Base-by-base conservation (phyloP, 2,888 invertebrate genomes). In the Villa cingulata region DNA sequence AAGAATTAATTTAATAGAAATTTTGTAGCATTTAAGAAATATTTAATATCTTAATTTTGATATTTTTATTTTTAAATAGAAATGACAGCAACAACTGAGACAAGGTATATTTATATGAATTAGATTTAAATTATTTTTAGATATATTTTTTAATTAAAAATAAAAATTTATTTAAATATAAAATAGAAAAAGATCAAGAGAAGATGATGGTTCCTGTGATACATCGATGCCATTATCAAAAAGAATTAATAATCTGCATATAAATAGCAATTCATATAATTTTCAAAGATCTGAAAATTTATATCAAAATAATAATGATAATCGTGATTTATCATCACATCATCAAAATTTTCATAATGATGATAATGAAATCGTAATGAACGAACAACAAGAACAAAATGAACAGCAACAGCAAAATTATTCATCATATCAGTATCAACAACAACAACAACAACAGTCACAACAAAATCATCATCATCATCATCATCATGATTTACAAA, bases 211-310 rank as follows among this genome's bases (percentile, higher is more conserved):
- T 53, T 74, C 76, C 36, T 76, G 76, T 59, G 89, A 89, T 61
- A 89, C 64, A 37, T 64, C 88, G 59, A 83, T 86, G 75, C 90
- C 91, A 46, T 70, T 91, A 45, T 89, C 89, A 15, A 91, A 91
- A 67, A 76, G 90, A 61, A 90, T 91, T 58, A 90, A 90, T 65
- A 89, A 89, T 71, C 74, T 91, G 45, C 88, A 89, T 61, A 80
- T 88, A 57, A 84, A 83, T 62, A 77, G 76, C 63, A 49, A 74
- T 51, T 37, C 37, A 7, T 41, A 43, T 36, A 27, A 40, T 37
- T 41, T 48, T 37, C 27, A 17, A 18, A 42, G 20, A 32, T 19
- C 42, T 50, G 38, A 51, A 49, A 3, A 46, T 51, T 15, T 14
- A 18, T 32, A 15, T 14, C 36, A 19, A 45, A 55, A 41, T 56